Evolutionary conservation across 2,113 vertebrate genomes (phyloP).

Genomic region (Tauraco erythrolophus): DNA sequence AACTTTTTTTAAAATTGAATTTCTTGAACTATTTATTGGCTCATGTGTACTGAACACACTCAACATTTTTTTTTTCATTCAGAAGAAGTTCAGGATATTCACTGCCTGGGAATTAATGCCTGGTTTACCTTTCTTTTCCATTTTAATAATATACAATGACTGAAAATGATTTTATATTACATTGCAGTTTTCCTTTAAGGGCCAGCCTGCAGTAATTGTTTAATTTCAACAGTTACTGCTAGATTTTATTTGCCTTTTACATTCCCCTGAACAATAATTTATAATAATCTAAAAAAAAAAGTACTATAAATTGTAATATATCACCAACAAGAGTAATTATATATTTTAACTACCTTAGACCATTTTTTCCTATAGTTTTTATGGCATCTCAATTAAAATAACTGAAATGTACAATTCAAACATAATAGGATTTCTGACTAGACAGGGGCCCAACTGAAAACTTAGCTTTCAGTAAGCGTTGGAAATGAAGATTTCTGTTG

Average conservation of each 20-base stretch:
- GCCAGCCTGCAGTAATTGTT: not conserved
- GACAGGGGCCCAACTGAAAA: not conserved
- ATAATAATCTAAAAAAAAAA: not conserved
- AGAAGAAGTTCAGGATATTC: not conserved
- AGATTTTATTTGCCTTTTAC: slow-evolving; percentile 7
- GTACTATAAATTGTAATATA: not conserved
- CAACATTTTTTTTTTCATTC: not conserved
- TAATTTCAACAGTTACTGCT: not conserved
- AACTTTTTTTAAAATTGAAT: not conserved
- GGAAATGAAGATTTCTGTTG: not conserved
- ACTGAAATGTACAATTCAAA: not conserved
- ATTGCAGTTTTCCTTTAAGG: not conserved
- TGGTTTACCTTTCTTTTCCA: not conserved
- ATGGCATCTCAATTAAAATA: not conserved
- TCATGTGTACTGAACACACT: not conserved
- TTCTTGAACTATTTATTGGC: not conserved
- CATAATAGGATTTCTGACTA: not conserved
- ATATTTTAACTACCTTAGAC: not conserved
- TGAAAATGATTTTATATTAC: not conserved
- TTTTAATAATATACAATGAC: not conserved
- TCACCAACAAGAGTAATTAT: not conserved
- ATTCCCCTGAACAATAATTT: not conserved
- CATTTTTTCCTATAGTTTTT: not conserved
- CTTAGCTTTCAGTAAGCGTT: not conserved
- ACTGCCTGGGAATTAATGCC: not conserved